phyloP scores from a whole-genome alignment of 2,888 invertebrate genomes.

The Standfussiana lucernea region DNA sequence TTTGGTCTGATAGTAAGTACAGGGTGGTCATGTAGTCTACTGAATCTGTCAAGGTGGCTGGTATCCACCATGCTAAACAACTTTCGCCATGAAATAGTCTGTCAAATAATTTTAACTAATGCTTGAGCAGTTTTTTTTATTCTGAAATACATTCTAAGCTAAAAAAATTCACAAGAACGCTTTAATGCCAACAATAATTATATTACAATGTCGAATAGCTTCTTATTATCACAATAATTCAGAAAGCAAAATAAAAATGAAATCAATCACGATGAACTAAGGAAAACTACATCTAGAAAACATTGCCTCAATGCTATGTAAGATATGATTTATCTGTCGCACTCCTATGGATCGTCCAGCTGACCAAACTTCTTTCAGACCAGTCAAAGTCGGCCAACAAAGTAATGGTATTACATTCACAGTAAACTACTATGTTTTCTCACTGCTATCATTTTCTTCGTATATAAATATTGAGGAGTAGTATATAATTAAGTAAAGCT shows the following conservation, averaged over 20 bases:
- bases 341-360: background rate
- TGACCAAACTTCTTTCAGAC: background rate
- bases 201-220: no score
- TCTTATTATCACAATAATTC: no score
- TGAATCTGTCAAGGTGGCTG: background rate
- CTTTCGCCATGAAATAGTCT: background rate
- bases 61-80: background rate
- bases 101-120: background rate
- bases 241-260: no score
- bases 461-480: background rate
- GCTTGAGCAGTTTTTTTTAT: background rate
- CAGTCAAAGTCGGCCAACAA: background rate
- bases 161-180: no score
- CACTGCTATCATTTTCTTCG: background rate
- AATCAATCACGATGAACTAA: background rate
- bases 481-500: background rate
- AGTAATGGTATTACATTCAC: background rate
- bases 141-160: no score
- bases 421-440: background rate
- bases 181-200: no score
- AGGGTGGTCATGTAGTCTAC: background rate
- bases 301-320: background rate
- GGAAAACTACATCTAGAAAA: background rate
- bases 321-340: background rate
- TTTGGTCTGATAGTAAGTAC: background rate